Conservation (phyloP, 2,797 vertebrate species). For the Clarias laeviceps region DNA sequence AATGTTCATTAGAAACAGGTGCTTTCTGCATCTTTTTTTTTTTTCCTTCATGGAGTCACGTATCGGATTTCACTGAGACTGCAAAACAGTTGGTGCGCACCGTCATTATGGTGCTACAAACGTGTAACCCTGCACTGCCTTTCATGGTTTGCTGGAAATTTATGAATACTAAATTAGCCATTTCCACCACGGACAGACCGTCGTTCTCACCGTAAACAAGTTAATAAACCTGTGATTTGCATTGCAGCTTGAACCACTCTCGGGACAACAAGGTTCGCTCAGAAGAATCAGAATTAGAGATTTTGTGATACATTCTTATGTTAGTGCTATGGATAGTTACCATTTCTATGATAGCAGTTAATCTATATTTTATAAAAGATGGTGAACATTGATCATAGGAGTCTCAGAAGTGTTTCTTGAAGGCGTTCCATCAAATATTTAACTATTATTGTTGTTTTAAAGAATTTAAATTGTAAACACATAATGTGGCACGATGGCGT, state of each 20-base stretch:
- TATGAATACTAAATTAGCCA: background rate
- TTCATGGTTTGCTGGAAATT: background rate
- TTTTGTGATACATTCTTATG: background rate
- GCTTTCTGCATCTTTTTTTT: background rate
- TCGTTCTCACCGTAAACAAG: background rate
- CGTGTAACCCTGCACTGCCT: background rate
- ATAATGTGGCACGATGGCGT: too few relatives aligned
- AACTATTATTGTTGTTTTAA: background rate
- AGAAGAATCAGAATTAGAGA: background rate
- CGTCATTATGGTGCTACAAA: background rate
- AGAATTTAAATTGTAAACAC: background rate
- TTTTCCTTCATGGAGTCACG: background rate
- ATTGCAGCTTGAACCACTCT: background rate
- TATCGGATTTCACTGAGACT: conserved; percentile 16
- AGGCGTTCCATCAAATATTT: background rate
- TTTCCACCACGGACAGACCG: background rate
- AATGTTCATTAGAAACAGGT: conserved; percentile 9
- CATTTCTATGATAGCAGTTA: background rate
- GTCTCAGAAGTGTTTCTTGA: too few relatives aligned
- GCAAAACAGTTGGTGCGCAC: background rate
- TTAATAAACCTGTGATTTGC: background rate
- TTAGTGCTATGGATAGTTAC: background rate
- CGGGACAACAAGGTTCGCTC: background rate
- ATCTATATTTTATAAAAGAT: background rate
- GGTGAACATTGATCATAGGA: background rate